phyloP scores from a whole-genome alignment of 2,797 vertebrate genomes.

The Coregonus sp. region DNA sequence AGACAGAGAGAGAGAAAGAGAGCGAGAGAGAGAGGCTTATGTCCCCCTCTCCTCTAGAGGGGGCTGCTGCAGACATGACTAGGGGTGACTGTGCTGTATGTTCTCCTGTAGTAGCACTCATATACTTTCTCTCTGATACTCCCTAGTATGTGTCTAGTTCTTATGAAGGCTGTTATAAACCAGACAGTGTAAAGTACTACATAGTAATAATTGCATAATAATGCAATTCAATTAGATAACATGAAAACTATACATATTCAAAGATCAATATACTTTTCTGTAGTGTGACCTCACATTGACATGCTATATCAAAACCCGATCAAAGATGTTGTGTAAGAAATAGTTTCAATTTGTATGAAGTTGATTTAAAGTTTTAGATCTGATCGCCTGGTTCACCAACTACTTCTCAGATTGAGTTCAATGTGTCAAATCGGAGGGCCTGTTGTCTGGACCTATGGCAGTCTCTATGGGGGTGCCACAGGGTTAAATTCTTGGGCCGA shows the following conservation, averaged over 20 bases:
- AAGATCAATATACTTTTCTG: not conserved
- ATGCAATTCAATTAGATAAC: not conserved
- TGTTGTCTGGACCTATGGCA: too few species aligned
- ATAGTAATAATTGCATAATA: not conserved
- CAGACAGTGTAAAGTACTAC: not conserved
- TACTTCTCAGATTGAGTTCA: too few species aligned
- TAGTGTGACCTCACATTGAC: not conserved
- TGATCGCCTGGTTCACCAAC: slow-evolving; percentile 5
- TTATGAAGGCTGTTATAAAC: not conserved
- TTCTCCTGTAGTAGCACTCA: slow-evolving; percentile 17
- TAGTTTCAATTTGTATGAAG: not conserved
- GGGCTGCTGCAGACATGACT: slow-evolving; percentile 21
- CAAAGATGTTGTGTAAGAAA: not conserved
- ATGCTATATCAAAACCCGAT: not conserved
- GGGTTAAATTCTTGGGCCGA: too few species aligned
- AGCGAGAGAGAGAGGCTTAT: not conserved
- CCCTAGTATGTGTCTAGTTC: not conserved
- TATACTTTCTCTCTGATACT: not conserved
- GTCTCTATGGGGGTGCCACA: too few species aligned
- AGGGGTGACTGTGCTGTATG: not conserved
- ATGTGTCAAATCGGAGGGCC: too few species aligned
- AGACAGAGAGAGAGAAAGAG: not conserved
- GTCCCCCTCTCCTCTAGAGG: slow-evolving; percentile 42
- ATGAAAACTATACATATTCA: not conserved
- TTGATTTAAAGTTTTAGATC: slow-evolving; percentile 16